These are phyloP conservation scores for Dorcus parallelipipedus DNA, from an alignment of 2,888 invertebrate genomes.

Conservation along the genomic window DNA sequence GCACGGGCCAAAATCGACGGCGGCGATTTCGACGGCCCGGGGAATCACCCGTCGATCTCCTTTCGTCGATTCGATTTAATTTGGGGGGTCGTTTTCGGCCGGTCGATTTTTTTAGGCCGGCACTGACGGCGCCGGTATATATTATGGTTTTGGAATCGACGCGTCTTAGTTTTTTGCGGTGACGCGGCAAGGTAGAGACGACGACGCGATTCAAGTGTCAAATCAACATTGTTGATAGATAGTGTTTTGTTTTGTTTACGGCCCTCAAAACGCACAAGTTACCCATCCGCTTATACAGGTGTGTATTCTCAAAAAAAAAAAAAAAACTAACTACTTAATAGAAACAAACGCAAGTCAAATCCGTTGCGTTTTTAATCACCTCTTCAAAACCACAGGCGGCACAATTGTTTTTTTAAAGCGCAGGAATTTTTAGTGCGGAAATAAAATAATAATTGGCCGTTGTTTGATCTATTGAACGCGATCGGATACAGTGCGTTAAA, in stretches of 20 bases:
- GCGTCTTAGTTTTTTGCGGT: slow-evolving; percentile 8
- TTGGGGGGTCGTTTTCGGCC: not conserved
- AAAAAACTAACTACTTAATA: too few species aligned
- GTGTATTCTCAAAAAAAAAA: not conserved
- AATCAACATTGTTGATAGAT: slow-evolving; percentile 2
- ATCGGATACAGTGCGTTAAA: too few species aligned
- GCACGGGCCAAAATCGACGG: not conserved
- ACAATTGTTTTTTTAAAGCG: too few species aligned
- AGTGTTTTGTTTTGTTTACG: slow-evolving; percentile 3
- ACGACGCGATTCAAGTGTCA: not conserved
- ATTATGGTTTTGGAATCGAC: slow-evolving; percentile 6
- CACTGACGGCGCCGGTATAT: slow-evolving; percentile 2
- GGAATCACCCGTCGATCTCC: not conserved
- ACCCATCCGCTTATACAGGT: not conserved
- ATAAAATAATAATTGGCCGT: too few species aligned
- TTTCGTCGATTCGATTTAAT: not conserved
- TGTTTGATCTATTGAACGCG: too few species aligned
- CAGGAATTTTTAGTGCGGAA: too few species aligned
- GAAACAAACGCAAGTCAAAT: too few species aligned
- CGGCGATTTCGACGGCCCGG: not conserved
- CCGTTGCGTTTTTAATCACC: too few species aligned
- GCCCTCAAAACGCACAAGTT: not conserved
- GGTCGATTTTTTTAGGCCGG: slow-evolving; percentile 1
- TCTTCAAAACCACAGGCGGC: too few species aligned
- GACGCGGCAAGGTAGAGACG: not conserved